Evolutionary conservation across 2,113 vertebrate genomes (phyloP).

Genomic region (Columbina picui): DNA sequence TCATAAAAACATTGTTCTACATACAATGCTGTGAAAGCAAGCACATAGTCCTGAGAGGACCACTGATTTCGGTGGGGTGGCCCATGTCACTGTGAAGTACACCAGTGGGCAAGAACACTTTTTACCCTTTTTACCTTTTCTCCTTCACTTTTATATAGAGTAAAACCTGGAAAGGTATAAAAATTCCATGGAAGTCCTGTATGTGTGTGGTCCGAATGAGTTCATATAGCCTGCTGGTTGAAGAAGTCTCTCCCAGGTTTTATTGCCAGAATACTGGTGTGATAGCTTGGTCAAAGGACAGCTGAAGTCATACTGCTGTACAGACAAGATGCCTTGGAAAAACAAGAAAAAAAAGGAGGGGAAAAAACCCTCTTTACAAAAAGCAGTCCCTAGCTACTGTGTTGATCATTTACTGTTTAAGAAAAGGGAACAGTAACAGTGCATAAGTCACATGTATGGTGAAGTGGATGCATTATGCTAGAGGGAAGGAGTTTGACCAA

Average conservation of each 20-base stretch:
- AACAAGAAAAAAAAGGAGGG: background rate
- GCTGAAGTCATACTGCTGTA: background rate
- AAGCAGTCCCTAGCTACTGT: background rate
- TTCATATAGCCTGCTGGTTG: rapidly evolving
- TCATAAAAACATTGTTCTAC: background rate
- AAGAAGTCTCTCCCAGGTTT: background rate
- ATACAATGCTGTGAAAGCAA: background rate
- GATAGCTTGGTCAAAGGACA: background rate
- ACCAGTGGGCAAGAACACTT: background rate
- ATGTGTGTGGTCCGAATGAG: background rate
- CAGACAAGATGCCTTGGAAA: background rate
- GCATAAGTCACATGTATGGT: background rate
- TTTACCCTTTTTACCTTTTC: background rate
- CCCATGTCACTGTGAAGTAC: background rate
- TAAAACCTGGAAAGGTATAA: background rate
- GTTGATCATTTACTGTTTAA: background rate
- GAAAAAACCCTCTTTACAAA: background rate
- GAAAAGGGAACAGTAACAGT: background rate
- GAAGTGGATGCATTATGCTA: background rate
- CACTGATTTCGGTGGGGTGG: background rate
- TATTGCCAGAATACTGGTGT: background rate
- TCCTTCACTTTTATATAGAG: background rate
- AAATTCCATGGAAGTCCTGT: background rate
- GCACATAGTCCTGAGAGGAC: rapidly evolving
- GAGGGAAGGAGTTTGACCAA: background rate